Conservation (phyloP, 2,113 vertebrate genomes). For the Rhynchopsitta pachyrhyncha region DNA sequence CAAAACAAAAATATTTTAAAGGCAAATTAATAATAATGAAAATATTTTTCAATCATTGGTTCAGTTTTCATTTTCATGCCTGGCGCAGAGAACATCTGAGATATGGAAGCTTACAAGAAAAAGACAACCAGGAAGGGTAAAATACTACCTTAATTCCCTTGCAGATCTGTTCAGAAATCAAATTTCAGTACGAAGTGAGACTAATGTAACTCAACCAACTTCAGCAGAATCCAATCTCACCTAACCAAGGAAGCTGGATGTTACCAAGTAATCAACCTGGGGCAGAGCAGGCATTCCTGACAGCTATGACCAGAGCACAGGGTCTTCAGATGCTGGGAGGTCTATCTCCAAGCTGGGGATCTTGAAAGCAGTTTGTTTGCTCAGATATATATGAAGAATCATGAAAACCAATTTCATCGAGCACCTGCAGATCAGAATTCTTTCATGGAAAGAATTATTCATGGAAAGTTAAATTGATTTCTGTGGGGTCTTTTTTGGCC, state of each 20-base stretch:
- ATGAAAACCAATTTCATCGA: background rate
- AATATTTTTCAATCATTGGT: background rate
- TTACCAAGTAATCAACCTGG: background rate
- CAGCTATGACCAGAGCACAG: fast-evolving
- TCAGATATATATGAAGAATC: background rate
- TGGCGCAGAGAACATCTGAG: background rate
- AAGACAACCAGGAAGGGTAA: background rate
- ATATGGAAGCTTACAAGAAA: background rate
- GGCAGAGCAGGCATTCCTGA: background rate
- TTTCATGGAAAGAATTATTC: background rate
- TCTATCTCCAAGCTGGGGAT: background rate
- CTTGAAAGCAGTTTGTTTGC: background rate
- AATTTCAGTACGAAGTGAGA: background rate
- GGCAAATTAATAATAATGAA: background rate
- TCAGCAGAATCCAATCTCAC: background rate
- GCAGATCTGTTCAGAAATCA: background rate
- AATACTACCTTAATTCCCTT: background rate
- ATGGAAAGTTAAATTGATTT: background rate
- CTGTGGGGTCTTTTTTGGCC: background rate
- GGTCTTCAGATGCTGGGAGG: background rate
- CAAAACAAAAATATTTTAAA: background rate
- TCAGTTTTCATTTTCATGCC: background rate
- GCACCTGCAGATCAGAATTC: background rate
- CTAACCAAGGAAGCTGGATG: background rate
- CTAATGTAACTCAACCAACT: background rate